Conservation (phyloP, 2,797 vertebrate genomes). For the Poeciliopsis gracilis region DNA sequence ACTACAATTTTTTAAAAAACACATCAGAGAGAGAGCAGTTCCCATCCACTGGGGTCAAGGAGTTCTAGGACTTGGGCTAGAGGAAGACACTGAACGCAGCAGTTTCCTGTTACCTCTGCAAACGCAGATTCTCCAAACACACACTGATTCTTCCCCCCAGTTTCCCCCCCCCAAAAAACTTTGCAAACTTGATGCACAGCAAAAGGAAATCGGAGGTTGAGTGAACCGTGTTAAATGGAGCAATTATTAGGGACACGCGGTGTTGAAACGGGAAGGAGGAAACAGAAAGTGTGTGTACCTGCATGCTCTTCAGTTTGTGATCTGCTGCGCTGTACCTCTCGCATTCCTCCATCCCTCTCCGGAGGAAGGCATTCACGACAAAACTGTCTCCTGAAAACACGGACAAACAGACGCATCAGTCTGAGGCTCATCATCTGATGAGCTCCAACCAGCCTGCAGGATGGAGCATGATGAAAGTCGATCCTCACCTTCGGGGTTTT, state of each 20-base stretch:
- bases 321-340: conserved; percentile 77
- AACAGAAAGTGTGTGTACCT: conserved; percentile 66
- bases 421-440: not conserved
- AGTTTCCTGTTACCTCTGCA: conserved; percentile 38
- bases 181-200: not conserved
- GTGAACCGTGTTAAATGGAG: not conserved
- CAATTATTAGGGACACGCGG: not conserved
- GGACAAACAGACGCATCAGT: conserved; percentile 15
- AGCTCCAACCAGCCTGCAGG: not conserved
- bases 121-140: conserved; percentile 2
- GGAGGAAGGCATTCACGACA: conserved; percentile 80
- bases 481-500: conserved; percentile 88
- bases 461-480: not conserved
- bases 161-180: too few relatives aligned
- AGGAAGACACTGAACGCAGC: conserved; percentile 26
- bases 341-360: conserved; percentile 82
- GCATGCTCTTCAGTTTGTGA: conserved; percentile 76
- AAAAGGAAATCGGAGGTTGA: not conserved
- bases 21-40: conserved; percentile 51
- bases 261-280: not conserved
- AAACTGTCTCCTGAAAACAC: conserved; percentile 84
- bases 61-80: conserved; percentile 49
- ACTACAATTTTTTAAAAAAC: conserved; percentile 47
- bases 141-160: not conserved
- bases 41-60: conserved; percentile 41